Evolutionary conservation across 2,888 invertebrate species (phyloP), one percentile per base, ranked within the genome.

Genomic region (Rhingia rostrata): DNA sequence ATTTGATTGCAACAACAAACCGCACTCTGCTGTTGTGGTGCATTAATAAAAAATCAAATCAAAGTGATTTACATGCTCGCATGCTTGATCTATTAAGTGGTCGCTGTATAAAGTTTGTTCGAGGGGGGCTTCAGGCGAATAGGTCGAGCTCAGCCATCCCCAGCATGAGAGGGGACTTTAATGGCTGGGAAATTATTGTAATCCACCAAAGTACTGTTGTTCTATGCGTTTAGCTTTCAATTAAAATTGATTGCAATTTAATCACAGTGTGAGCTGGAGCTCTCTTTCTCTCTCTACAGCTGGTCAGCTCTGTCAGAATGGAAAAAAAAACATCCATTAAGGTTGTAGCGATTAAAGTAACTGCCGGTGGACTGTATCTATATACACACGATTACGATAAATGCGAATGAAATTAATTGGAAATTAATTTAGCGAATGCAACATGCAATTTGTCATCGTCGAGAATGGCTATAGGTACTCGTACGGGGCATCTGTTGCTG

Each of bases 211-310:
- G 74, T 69, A 73, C 60, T 77, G 66, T 58, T 77, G 77, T 77
- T 82, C 74, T 64, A 69, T 75, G 58, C 69, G 58, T 78, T 83
- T 78, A 83, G 78, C 78, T 83, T 83, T 84, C 84, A 84, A 84
- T 84, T 80, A 80, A 75, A 84, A 84, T 80, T 84, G 84, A 84
- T 84, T 84, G 80, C 84, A 80, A 80, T 84, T 84, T 84, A 84
- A 84, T 84, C 79, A 84, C 56, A 75, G 70, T 70, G 54, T 70
- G 60, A 70, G 84, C 35, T 49, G 6, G 6, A 47, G 2, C 22
- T 22, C 49, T 49, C 22, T 49, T 30, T 49, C 22, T 22, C 22
- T 22, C 22, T 49, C 22, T 22, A 10, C 14, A 49, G 51, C 61
- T 30, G 53, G 49, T 49, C 41, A 58, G 63, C 53, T 66, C 54